Conservation (phyloP, 2,888 invertebrate genomes). For the Gymnoscelis rufifasciata region DNA sequence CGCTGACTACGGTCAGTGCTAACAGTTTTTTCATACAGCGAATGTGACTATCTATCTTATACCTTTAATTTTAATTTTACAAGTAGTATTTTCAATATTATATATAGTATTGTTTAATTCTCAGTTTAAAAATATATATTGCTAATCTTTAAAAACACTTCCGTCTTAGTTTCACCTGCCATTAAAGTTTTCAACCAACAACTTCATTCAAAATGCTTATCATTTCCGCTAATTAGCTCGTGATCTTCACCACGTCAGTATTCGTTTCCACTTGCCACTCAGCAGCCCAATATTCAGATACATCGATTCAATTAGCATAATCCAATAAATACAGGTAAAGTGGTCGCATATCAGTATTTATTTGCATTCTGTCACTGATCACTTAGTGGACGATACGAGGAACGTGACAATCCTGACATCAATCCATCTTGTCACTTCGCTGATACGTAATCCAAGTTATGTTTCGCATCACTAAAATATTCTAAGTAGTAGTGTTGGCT, state of each 20-base stretch:
- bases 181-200: too few species aligned
- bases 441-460: constrained; percentile 37
- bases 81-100: too few species aligned
- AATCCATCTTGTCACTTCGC: constrained; percentile 55
- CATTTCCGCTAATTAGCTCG: neutral
- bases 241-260: neutral
- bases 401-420: constrained; percentile 51
- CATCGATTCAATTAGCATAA: constrained; percentile 27
- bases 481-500: neutral
- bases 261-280: constrained; percentile 1
- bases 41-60: too few species aligned
- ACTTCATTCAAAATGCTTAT: too few species aligned
- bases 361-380: constrained; percentile 56
- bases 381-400: constrained; percentile 57
- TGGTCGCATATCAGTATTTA: constrained; percentile 40
- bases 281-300: constrained; percentile 8
- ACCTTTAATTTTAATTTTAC: too few species aligned
- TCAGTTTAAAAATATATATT: too few species aligned
- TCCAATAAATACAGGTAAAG: constrained; percentile 45
- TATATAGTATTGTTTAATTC: too few species aligned
- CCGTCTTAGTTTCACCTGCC: too few species aligned
- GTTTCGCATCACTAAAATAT: constrained; percentile 15
- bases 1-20: too few species aligned
- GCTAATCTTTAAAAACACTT: too few species aligned
- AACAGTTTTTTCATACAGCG: too few species aligned